Percentiles rank a stretch among this genome's conserved stretches.
Conservation (phyloP, 2,797 vertebrate species). For the Lutjanus campechanus region DNA sequence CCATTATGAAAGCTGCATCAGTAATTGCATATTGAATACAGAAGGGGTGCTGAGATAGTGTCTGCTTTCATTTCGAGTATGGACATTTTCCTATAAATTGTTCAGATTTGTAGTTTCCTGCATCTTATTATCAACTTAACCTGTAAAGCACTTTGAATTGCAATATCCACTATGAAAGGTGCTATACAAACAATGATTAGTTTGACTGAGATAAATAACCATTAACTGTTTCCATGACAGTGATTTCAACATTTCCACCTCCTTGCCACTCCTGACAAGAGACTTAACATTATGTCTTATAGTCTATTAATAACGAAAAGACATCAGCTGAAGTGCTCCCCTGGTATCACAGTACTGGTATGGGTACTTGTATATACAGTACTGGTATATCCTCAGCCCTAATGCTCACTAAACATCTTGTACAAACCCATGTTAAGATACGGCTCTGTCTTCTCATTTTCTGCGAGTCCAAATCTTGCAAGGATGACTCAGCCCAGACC, state of each 20-base stretch:
- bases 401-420: neutral
- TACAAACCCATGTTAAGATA: neutral
- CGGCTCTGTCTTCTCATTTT: constrained; percentile 21
- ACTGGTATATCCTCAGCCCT: too few species aligned
- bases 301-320: too few species aligned
- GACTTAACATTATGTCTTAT: neutral
- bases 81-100: neutral
- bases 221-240: neutral
- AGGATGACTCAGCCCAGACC: constrained; percentile 61
- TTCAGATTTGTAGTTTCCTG: neutral
- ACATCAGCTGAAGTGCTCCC: too few species aligned
- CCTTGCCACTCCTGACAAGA: neutral
- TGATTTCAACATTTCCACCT: neutral
- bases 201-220: neutral
- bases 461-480: constrained; percentile 45
- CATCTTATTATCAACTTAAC: neutral
- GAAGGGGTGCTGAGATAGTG: neutral
- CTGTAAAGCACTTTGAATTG: neutral
- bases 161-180: neutral
- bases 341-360: too few species aligned
- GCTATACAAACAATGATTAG: neutral
- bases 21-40: constrained; percentile 19
- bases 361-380: too few species aligned
- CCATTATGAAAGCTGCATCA: neutral
- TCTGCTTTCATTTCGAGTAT: neutral